Base-by-base conservation (phyloP, 2,797 vertebrate species). In the Salmo trutta region DNA sequence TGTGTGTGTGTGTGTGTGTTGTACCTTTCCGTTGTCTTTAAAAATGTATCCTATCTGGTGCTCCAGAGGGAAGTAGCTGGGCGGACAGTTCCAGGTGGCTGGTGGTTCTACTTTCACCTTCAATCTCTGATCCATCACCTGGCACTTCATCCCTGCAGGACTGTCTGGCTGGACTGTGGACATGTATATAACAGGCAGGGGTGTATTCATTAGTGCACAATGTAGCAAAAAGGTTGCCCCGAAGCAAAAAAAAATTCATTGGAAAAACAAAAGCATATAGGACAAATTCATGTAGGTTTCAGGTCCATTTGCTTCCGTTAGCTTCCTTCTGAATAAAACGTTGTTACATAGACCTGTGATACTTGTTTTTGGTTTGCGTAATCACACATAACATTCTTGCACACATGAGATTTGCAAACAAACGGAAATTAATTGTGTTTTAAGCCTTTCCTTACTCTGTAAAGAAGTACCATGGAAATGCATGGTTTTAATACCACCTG, bases 51-150 rank as follows among this genome's bases (percentile, higher is more conserved):
- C 79, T 14, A 94, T 90, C 84, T 95, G 66, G 10, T 95, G 88
- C 75, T 93, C 87, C 75, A 95, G 88, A 21, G 76, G 82, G 83
- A 93, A 95, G 89, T 91, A 95, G 85, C 93, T 95, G 75, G 85
- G 73, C 59, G 94, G 95, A 51, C 76, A 85, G 0, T 93, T 90
- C 95, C 95, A 95, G 77, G 31, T 93, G 29, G 70, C 8, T 0
- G 95, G 89, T 0, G 95, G 91, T 0, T 79, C 72, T 14, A 95
- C 85, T 36, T 67, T 86, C 83, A 95, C 87, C 0, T 81, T 86
- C 41, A 93, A 27, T 0, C 36, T 0, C 15, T 84, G 15, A 0
- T 36, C 76, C 16, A 75, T 41, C 47, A 74, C 70, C 78, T 84
- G 67, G 62, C 86, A 90, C 2, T 0, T 71, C 56, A 89, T 85